A percentile compares a stretch with the other conserved stretches of the same genome.
Conservation (phyloP, 2,888 invertebrate species). For the Spilarctia lutea region DNA sequence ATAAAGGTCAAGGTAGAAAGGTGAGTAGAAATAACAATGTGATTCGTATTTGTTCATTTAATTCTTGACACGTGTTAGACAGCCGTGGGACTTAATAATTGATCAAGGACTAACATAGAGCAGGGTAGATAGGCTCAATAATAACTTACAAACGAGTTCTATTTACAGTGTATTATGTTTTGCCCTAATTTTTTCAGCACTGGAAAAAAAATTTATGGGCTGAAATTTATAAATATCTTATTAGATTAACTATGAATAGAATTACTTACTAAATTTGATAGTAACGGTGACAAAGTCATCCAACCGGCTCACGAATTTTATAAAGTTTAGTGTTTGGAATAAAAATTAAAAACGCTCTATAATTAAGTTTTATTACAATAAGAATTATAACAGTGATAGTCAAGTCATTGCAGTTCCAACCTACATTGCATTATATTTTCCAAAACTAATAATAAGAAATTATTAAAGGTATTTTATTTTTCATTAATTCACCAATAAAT, state of each 20-base stretch:
- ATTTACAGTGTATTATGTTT: conserved; percentile 23
- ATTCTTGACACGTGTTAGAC: conserved; percentile 30
- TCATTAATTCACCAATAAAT: too few relatives aligned
- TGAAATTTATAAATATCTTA: neutral
- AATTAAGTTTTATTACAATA: too few relatives aligned
- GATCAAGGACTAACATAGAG: conserved; percentile 40
- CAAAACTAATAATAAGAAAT: too few relatives aligned
- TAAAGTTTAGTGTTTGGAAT: neutral
- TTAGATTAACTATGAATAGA: neutral
- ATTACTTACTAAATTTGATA: neutral
- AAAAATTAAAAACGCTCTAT: neutral
- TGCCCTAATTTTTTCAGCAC: too few relatives aligned
- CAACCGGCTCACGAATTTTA: neutral
- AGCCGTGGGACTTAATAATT: conserved; percentile 36
- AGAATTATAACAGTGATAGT: too few relatives aligned
- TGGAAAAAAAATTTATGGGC: neutral
- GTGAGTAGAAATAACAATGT: conserved; percentile 11
- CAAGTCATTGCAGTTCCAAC: too few relatives aligned
- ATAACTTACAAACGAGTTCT: conserved; percentile 14
- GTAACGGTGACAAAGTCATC: neutral
- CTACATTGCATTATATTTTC: too few relatives aligned
- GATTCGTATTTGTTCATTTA: conserved; percentile 22
- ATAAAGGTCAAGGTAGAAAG: conserved; percentile 7
- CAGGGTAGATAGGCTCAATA: conserved; percentile 25
- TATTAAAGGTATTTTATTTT: too few relatives aligned